Conservation (phyloP, 1,140 invertebrate genomes). For the Aphelinus certus region DNA sequence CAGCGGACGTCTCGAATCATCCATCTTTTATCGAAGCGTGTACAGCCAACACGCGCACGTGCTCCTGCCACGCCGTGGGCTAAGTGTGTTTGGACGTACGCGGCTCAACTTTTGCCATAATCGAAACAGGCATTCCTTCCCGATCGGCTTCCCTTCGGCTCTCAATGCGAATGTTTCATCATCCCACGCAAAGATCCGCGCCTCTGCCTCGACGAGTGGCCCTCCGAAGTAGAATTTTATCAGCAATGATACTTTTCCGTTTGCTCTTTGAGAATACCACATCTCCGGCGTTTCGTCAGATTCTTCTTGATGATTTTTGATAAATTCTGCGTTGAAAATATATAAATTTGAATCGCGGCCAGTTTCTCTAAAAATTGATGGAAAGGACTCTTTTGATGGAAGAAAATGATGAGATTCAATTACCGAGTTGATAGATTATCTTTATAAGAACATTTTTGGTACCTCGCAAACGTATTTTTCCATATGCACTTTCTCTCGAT, state of each 20-base stretch:
- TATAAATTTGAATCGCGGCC: no score
- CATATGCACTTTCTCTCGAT: no score
- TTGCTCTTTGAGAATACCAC: not conserved
- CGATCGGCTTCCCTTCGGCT: conserved; percentile 8
- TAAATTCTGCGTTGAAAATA: no score
- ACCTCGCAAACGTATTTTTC: no score
- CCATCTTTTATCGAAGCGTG: conserved; percentile 63
- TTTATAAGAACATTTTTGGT: no score
- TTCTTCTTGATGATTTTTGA: no score
- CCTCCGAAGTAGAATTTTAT: conserved; percentile 24
- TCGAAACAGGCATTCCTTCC: conserved; percentile 17
- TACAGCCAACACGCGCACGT: conserved; percentile 32
- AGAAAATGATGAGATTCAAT: no score
- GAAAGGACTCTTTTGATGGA: no score
- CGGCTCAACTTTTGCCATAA: conserved; percentile 44
- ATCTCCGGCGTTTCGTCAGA: no score
- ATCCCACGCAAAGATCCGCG: not conserved
- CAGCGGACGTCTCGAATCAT: conserved; percentile 55
- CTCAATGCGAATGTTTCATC: conserved; percentile 28
- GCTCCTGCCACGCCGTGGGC: not conserved
- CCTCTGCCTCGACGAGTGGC: not conserved
- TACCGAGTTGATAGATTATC: no score
- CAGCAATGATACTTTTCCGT: not conserved
- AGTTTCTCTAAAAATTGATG: no score
- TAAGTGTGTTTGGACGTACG: not conserved